Conservation (phyloP, 2,797 vertebrate species). For the Poecilia wingei region DNA sequence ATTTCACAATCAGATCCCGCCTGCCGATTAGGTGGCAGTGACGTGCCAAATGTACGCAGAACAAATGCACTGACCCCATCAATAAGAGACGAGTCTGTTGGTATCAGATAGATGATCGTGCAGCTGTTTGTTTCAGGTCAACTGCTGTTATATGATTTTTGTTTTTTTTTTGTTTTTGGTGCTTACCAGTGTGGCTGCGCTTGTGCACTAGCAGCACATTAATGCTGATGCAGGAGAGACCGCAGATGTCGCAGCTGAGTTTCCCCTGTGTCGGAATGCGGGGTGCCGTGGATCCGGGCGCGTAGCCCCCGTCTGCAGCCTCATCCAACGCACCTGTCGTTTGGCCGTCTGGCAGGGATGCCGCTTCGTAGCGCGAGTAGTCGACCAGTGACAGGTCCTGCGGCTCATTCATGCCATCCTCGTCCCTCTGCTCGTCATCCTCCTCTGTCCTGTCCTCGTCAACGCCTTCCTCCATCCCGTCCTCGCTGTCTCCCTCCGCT, state of each 20-base stretch:
- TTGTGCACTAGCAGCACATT: conserved; percentile 97
- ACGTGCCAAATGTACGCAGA: conserved; percentile 27
- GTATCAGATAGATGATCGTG: neutral
- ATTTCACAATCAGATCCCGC: conserved; percentile 45
- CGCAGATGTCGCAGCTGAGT: conserved; percentile 93
- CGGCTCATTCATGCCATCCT: conserved; percentile 61
- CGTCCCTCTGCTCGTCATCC: conserved; percentile 63
- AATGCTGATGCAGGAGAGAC: conserved; percentile 94
- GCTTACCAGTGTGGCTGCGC: conserved; percentile 94
- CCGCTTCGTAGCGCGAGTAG: conserved; percentile 80
- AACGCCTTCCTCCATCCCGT: conserved; percentile 69
- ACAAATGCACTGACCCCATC: conserved; percentile 11
- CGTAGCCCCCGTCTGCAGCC: conserved; percentile 71
- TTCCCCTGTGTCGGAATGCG: conserved; percentile 77
- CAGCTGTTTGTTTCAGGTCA: conserved; percentile 8
- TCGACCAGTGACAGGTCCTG: conserved; percentile 84
- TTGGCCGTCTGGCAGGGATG: conserved; percentile 75
- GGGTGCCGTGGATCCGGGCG: conserved; percentile 57
- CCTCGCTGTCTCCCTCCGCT: conserved; percentile 78
- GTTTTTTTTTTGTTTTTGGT: conserved; percentile 12
- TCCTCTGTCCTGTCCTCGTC: conserved; percentile 75
- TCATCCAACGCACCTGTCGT: conserved; percentile 69
- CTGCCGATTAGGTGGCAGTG: conserved; percentile 1
- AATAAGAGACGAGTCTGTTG: neutral
- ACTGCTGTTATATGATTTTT: neutral